Conservation (phyloP, 1,140 invertebrate species). For the Pseudomyrmex dendroicus region DNA sequence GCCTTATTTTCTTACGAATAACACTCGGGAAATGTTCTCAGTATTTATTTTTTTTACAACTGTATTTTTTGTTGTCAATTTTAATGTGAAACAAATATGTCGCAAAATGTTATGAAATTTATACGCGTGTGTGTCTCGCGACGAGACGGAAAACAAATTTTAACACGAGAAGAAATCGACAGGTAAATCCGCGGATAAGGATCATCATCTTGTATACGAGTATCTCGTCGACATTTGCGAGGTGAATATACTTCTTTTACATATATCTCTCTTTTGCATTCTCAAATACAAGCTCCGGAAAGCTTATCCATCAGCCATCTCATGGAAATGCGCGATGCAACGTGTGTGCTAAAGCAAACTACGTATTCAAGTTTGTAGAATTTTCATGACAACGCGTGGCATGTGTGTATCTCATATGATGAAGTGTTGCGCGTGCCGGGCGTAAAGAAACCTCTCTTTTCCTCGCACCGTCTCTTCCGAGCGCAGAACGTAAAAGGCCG, state of each 20-base stretch:
- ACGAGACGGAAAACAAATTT: too few relatives aligned
- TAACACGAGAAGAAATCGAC: background rate
- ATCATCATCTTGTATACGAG: background rate
- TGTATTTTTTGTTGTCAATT: too few relatives aligned
- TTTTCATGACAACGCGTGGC: conserved; percentile 31
- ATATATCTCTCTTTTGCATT: background rate
- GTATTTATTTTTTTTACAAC: conserved; percentile 4
- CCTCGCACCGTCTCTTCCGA: background rate
- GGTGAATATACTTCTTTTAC: background rate
- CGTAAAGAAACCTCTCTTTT: conserved; percentile 7
- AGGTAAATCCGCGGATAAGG: background rate
- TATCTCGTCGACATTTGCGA: background rate
- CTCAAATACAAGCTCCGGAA: background rate
- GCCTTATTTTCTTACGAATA: background rate
- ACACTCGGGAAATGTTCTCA: conserved; percentile 18
- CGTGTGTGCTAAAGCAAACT: conserved; percentile 18
- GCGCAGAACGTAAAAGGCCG: background rate
- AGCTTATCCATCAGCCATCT: background rate
- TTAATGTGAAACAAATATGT: too few relatives aligned
- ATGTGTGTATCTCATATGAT: conserved; percentile 27
- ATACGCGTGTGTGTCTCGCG: too few relatives aligned
- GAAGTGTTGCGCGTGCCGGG: conserved; percentile 10
- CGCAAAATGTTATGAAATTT: background rate
- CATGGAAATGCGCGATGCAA: conserved; percentile 3
- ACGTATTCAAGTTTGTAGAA: conserved; percentile 20